Evolutionary conservation across 1,140 invertebrate genomes (phyloP).

Genomic region (Papilio helenus): DNA sequence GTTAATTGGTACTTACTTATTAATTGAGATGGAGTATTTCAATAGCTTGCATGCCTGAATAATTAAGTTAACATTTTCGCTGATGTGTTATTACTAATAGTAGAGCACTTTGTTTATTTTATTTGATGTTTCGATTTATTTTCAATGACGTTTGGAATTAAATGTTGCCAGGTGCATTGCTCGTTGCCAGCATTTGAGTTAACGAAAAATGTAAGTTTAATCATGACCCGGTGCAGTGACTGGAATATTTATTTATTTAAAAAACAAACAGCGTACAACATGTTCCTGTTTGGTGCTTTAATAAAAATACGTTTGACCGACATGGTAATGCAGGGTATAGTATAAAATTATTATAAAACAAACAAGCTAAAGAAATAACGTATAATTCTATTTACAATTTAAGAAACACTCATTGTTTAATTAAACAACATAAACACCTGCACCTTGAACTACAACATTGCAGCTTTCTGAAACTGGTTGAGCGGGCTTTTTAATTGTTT

Average conservation of each 20-base stretch:
- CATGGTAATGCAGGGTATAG: not conserved
- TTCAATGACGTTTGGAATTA: not conserved
- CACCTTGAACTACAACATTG: constrained; percentile 64
- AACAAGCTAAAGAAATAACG: constrained; percentile 15
- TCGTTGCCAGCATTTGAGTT: not conserved
- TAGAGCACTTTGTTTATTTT: constrained; percentile 8
- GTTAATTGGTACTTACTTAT: constrained; percentile 11
- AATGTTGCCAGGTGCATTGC: not conserved
- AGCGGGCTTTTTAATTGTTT: constrained; percentile 41
- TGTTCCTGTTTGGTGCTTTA: too few species aligned
- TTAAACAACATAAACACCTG: constrained; percentile 67
- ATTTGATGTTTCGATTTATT: constrained; percentile 6
- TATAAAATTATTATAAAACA: not conserved
- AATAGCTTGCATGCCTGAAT: not conserved
- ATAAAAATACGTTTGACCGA: not conserved
- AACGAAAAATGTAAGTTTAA: not conserved
- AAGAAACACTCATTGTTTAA: constrained; percentile 29
- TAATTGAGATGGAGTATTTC: not conserved
- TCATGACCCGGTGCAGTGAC: not conserved
- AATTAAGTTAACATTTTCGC: not conserved
- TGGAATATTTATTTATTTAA: not conserved
- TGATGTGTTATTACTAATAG: not conserved
- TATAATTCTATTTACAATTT: constrained; percentile 3
- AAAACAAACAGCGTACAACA: too few species aligned
- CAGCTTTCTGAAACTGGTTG: constrained; percentile 60